Evolutionary conservation across 2,888 invertebrate species (phyloP).

Genomic region (Hyles lineata): DNA sequence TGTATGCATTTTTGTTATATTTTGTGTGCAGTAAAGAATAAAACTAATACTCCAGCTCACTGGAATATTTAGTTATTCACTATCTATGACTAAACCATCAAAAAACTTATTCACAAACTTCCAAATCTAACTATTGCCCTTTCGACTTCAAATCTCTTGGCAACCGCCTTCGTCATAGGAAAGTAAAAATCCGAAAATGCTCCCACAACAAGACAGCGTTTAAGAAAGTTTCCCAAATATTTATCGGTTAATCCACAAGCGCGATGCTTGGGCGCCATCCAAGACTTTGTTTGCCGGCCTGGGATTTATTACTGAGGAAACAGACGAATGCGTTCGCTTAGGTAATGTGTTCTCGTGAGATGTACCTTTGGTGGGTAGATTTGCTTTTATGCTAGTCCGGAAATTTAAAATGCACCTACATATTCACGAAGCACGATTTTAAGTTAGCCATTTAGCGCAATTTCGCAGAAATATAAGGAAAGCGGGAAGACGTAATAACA

Average conservation of each 20-base stretch:
- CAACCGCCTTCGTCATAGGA: neutral
- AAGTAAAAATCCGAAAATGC: neutral
- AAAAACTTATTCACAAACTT: neutral
- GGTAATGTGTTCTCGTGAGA: neutral
- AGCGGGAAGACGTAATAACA: too few relatives aligned
- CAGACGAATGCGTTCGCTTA: neutral
- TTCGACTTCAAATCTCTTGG: neutral
- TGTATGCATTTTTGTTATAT: too few relatives aligned
- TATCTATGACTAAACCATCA: neutral
- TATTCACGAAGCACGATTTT: too few relatives aligned
- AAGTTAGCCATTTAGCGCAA: too few relatives aligned
- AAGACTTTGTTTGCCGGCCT: slow-evolving; percentile 15
- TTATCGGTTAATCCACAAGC: slow-evolving; percentile 3
- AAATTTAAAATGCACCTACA: too few relatives aligned
- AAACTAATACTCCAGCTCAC: too few relatives aligned
- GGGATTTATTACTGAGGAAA: slow-evolving; percentile 27
- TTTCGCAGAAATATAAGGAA: too few relatives aligned
- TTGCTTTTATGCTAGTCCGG: neutral
- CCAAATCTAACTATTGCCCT: neutral
- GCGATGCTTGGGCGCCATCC: slow-evolving; percentile 23
- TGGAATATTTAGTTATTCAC: too few relatives aligned
- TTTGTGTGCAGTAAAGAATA: too few relatives aligned
- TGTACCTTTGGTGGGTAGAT: neutral
- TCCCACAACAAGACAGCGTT: slow-evolving; percentile 4
- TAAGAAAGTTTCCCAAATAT: slow-evolving; percentile 11